Conservation (phyloP, 2,113 vertebrate species). For the Vireo altiloquus region DNA sequence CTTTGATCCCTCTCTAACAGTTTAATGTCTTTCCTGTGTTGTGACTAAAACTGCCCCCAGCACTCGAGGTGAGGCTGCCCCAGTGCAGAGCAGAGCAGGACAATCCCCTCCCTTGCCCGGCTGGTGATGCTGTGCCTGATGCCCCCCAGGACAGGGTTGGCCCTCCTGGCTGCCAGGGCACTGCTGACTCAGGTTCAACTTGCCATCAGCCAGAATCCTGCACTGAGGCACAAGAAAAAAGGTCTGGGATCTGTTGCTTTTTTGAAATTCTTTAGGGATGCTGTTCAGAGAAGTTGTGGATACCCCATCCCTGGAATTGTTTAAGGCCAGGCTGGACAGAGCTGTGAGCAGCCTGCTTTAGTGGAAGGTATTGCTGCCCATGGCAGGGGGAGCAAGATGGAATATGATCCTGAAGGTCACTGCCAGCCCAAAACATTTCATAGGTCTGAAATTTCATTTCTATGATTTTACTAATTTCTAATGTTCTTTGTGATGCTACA, state of each 20-base stretch:
- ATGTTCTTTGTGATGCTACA: neutral
- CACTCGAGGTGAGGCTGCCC: fast-evolving
- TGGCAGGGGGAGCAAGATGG: neutral
- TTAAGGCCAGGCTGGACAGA: neutral
- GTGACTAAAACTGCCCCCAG: too few relatives aligned
- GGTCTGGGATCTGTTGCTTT: neutral
- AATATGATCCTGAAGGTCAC: neutral
- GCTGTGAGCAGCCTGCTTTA: neutral
- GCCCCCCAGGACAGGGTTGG: fast-evolving
- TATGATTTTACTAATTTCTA: neutral
- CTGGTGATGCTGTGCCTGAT: neutral
- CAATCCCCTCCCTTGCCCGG: fast-evolving
- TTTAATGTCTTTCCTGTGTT: neutral
- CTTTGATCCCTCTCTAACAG: neutral
- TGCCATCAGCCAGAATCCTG: fast-evolving
- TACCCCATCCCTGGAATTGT: neutral
- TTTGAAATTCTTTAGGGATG: neutral
- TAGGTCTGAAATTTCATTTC: neutral
- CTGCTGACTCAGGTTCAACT: neutral
- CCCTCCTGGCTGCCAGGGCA: neutral
- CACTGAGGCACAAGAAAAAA: neutral
- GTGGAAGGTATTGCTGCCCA: fast-evolving
- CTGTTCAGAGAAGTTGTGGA: neutral
- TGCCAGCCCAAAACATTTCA: neutral
- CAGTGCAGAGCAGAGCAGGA: neutral